Base-by-base conservation (phyloP, 1,140 invertebrate genomes). In the Lordiphosa stackelbergi region DNA sequence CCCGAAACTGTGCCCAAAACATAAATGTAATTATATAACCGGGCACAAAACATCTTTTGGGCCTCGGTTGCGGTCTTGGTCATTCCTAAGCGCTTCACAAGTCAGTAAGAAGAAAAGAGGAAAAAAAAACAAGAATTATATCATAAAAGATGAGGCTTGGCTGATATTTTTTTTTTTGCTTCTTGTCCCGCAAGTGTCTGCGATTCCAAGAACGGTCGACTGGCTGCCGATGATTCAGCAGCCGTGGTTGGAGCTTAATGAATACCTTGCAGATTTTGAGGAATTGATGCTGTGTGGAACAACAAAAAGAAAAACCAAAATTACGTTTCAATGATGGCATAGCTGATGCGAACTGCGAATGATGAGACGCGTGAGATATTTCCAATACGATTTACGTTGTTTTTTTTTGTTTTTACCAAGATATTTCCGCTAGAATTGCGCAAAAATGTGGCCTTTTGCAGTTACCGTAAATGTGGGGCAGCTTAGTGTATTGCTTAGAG, bases 331-430 rank as follows among this genome's bases (percentile, higher is more conserved):
- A 68, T 64, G 64, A 73, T 78, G 73, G 64, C 54, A 63, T 64
- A 37, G 41, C 48, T 38, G 34, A 46, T 55, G 53, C 48, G 63
- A 51, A 64, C 22, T 52, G 69, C 57, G 51, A 65, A 75, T 71
- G 66, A 65, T 72, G 60, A 48, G 60, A 83, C 68, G 77, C 77
- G 77, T 83, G 77, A 83, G 77, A 83, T 81, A 83, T 72, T 81
- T 83, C 53, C 77, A 81, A 81, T 77, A 69, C 72, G 63, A 61
- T 54, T 61, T 64, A 61, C 35, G 57, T 54, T 63, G 24, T 31
- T 31, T 31, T 31, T 31, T 31, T 31, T 31, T 31, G 8, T 31
- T 31, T 31, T 31, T 31, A 2, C 28, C 28, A 31, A 31, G 28
- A 31, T 31, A 66, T 57, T 79, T 79, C 75, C 75, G 75, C 75